These are phyloP conservation scores for Tenrec ecaudatus DNA, from an alignment of 2,113 vertebrate genomes.

Conservation along the genomic window DNA sequence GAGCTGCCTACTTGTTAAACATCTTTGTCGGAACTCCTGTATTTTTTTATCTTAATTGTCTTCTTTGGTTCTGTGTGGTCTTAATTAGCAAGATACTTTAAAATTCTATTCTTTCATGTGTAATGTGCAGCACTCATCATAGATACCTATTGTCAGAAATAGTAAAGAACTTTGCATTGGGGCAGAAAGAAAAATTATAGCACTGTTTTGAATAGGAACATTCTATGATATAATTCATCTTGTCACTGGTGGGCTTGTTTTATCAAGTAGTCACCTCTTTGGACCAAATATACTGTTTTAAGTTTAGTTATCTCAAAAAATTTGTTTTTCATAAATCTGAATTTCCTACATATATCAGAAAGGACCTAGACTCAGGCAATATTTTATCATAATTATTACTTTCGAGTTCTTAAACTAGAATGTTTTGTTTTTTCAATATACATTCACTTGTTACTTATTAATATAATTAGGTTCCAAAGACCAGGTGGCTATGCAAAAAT, in stretches of 20 bases:
- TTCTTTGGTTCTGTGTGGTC: background rate
- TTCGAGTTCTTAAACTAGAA: no score
- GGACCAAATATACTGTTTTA: background rate
- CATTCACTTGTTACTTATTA: no score
- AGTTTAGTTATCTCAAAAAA: background rate
- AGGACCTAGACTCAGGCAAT: background rate
- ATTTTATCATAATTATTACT: background rate
- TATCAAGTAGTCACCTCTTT: background rate
- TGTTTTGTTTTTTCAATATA: no score
- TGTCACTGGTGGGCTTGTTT: background rate
- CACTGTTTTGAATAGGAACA: background rate
- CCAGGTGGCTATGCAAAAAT: no score
- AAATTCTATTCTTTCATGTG: background rate
- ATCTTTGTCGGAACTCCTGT: no score
- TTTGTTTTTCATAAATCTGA: background rate
- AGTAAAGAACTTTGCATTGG: background rate
- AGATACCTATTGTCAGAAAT: background rate
- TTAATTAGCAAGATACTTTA: background rate
- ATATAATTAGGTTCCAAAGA: background rate
- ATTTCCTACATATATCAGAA: background rate
- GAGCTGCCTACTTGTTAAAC: no score
- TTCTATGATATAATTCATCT: background rate
- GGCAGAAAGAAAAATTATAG: background rate
- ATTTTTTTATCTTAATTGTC: conserved; percentile 9
- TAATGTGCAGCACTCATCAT: background rate